These are phyloP conservation scores for Paramisgurnus dabryanus DNA, from an alignment of 2,113 vertebrate species.

Conservation along the genomic window DNA sequence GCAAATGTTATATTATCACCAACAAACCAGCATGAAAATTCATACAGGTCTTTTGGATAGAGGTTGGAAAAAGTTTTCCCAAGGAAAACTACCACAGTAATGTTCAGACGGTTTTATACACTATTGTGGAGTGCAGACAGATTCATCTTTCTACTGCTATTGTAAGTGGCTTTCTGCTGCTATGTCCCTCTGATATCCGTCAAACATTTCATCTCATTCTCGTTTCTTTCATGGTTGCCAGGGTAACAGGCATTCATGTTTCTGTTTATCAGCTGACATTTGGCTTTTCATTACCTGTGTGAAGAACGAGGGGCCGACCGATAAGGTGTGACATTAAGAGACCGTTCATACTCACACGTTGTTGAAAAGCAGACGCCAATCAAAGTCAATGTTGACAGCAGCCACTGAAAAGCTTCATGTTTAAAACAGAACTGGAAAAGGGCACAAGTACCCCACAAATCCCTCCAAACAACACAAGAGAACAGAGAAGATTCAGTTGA, in stretches of 20 bases:
- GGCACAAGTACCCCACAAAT: background rate
- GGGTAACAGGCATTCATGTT: conserved; percentile 42
- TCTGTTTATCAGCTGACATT: conserved; percentile 57
- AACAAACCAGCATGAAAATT: too few species aligned
- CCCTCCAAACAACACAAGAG: background rate
- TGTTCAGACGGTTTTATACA: too few species aligned
- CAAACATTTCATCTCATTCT: conserved; percentile 18
- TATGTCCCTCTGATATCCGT: conserved; percentile 39
- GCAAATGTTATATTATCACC: too few species aligned
- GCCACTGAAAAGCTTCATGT: background rate
- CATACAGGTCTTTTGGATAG: too few species aligned
- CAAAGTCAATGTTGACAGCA: conserved; percentile 46
- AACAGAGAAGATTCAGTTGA: too few species aligned
- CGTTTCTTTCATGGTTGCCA: conserved; percentile 38
- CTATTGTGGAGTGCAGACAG: too few species aligned
- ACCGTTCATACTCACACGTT: conserved; percentile 36
- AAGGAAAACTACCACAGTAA: too few species aligned
- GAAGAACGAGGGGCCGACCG: conserved; percentile 46
- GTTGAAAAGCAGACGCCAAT: conserved; percentile 28
- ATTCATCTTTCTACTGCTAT: conserved; percentile 18
- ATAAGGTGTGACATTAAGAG: conserved; percentile 55
- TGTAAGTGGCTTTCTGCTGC: conserved; percentile 17
- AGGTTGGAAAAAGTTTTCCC: too few species aligned
- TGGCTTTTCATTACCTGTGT: conserved; percentile 52
- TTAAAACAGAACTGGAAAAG: conserved; percentile 21